Evolutionary conservation across 2,113 vertebrate genomes (phyloP).

Genomic region (Australoheros scitulus): DNA sequence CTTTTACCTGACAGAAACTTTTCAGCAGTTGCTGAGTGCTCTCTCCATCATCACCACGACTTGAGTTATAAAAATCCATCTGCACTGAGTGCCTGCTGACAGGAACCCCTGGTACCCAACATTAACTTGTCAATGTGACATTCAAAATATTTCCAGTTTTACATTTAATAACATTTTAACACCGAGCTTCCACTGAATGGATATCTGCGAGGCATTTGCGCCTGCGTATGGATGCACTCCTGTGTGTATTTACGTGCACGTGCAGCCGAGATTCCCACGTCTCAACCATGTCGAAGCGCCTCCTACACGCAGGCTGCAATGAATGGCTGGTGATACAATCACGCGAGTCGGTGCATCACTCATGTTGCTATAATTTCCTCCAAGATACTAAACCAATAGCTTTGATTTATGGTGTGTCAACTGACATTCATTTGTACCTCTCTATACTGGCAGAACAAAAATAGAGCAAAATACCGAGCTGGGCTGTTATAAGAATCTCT

Average conservation of each 20-base stretch:
- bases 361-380: constrained; percentile 67
- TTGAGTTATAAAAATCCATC: constrained; percentile 30
- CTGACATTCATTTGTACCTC: constrained; percentile 62
- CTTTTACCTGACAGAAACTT: constrained; percentile 28
- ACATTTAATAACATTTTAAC: constrained; percentile 51
- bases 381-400: constrained; percentile 69
- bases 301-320: constrained; percentile 26
- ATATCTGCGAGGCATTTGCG: not conserved
- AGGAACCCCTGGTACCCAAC: constrained; percentile 10
- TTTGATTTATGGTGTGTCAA: constrained; percentile 70
- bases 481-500: constrained; percentile 29
- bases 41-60: constrained; percentile 2
- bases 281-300: constrained; percentile 37
- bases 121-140: constrained; percentile 51
- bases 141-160: constrained; percentile 39
- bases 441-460: constrained; percentile 44
- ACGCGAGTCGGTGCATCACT: constrained; percentile 48
- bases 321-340: constrained; percentile 56
- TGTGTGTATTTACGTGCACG: not conserved
- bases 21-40: constrained; percentile 3
- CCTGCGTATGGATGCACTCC: not conserved
- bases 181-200: not conserved
- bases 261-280: not conserved
- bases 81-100: constrained; percentile 28
- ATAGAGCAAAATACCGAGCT: constrained; percentile 38